phyloP scores from a whole-genome alignment of 2,113 vertebrate genomes.

The Erythrocercus mccallii region DNA sequence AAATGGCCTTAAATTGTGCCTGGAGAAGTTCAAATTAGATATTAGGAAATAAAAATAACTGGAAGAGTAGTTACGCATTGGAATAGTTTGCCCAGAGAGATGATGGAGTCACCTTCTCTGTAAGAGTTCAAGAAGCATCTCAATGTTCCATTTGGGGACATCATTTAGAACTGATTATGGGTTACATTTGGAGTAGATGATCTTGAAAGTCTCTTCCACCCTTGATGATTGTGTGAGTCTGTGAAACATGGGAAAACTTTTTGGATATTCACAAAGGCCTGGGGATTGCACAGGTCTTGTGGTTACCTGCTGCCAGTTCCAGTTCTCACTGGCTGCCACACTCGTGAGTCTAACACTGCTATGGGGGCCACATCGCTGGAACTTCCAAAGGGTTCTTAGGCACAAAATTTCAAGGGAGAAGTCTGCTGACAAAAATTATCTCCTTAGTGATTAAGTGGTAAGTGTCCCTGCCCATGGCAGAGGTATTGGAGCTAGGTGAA shows the following conservation, averaged over 20 bases:
- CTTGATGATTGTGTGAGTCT: neutral
- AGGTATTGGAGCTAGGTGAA: neutral
- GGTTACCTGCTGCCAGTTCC: neutral
- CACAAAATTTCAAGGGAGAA: neutral
- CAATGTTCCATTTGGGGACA: neutral
- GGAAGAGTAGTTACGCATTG: neutral
- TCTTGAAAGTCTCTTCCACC: neutral
- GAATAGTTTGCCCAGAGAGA: neutral
- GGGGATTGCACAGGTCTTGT: neutral
- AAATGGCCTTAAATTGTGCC: neutral
- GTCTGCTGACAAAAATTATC: neutral
- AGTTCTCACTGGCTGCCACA: neutral
- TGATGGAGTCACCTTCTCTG: neutral
- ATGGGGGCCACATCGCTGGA: too few species aligned
- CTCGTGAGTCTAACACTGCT: neutral
- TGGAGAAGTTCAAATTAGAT: neutral
- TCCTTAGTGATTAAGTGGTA: neutral
- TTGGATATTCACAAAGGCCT: neutral
- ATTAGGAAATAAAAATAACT: neutral
- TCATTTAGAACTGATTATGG: accelerated
- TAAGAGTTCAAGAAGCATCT: neutral
- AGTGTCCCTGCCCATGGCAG: neutral
- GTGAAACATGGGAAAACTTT: neutral
- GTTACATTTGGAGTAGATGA: neutral
- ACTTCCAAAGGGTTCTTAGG: neutral